Conservation (phyloP, 2,888 invertebrate species). For the Aleiodes testaceus region DNA sequence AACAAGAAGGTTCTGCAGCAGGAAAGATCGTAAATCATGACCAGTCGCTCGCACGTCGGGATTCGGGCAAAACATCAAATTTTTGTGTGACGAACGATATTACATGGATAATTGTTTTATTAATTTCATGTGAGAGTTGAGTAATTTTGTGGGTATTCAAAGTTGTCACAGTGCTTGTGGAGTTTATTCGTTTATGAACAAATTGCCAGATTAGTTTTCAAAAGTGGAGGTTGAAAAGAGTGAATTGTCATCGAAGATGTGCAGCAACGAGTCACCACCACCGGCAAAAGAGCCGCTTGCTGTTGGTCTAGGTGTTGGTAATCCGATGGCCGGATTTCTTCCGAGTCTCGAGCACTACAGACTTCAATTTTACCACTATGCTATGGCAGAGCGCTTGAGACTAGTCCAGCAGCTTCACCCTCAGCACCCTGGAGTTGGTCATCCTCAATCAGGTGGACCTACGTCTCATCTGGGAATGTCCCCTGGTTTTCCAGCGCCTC, state of each 20-base stretch:
- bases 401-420: slow-evolving; percentile 74
- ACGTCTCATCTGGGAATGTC: slow-evolving; percentile 60
- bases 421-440: slow-evolving; percentile 63
- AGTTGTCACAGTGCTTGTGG: background rate
- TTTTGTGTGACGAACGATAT: slow-evolving; percentile 35
- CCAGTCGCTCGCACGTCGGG: slow-evolving; percentile 68
- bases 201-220: background rate
- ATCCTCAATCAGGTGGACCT: slow-evolving; percentile 70
- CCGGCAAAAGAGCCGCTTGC: slow-evolving; percentile 65
- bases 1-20: slow-evolving; percentile 48
- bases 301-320: slow-evolving; percentile 62
- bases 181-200: background rate
- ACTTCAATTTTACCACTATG: slow-evolving; percentile 90
- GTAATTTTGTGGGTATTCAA: slow-evolving; percentile 3
- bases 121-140: background rate
- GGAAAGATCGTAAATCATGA: slow-evolving; percentile 69
- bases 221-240: slow-evolving; percentile 24
- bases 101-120: slow-evolving; percentile 25
- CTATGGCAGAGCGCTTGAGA: slow-evolving; percentile 86
- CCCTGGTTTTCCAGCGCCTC: slow-evolving; percentile 76
- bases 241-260: slow-evolving; percentile 59
- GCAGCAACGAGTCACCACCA: slow-evolving; percentile 71
- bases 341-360: slow-evolving; percentile 83
- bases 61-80: slow-evolving; percentile 57
- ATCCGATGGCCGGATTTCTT: slow-evolving; percentile 67